A percentile compares a stretch with the other conserved stretches of the same genome.
phyloP scores from a whole-genome alignment of 1,140 invertebrate species.

The Drosophila insularis region DNA sequence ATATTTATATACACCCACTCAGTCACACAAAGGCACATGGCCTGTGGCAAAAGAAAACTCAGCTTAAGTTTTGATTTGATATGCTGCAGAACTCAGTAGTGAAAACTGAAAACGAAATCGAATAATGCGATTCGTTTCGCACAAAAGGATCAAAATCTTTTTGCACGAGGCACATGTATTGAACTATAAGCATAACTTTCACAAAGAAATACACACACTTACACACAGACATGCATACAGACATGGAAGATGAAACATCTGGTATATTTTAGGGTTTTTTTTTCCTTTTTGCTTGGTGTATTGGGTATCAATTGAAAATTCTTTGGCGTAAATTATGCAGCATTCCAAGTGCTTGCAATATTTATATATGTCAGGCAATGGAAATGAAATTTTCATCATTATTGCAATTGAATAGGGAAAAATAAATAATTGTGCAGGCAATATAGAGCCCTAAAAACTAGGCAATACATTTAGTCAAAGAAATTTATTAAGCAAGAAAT shows the following conservation, averaged over 20 bases:
- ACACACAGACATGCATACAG: background rate
- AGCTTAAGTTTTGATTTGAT: conserved; percentile 62
- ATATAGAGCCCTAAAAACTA: background rate
- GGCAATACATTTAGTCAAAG: background rate
- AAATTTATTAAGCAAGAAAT: background rate
- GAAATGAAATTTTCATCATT: background rate
- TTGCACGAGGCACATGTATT: conserved; percentile 41
- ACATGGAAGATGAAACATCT: conserved; percentile 1
- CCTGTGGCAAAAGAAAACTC: conserved; percentile 29
- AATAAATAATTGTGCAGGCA: background rate
- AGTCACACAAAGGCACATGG: conserved; percentile 22
- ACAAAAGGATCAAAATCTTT: conserved; percentile 40
- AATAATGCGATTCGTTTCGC: conserved; percentile 41
- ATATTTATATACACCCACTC: background rate
- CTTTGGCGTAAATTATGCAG: conserved; percentile 62
- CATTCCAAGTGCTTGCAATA: conserved; percentile 35
- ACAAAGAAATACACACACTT: background rate
- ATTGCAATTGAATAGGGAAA: background rate
- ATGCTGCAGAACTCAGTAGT: conserved; percentile 41
- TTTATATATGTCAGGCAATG: conserved; percentile 35
- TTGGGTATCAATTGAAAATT: conserved; percentile 35
- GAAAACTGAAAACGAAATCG: conserved; percentile 57
- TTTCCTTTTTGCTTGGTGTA: background rate
- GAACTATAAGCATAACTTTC: conserved; percentile 52
- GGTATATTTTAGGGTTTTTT: background rate